Evolutionary conservation across 2,797 vertebrate species (phyloP).

Genomic region (Eulemur mongoz): DNA sequence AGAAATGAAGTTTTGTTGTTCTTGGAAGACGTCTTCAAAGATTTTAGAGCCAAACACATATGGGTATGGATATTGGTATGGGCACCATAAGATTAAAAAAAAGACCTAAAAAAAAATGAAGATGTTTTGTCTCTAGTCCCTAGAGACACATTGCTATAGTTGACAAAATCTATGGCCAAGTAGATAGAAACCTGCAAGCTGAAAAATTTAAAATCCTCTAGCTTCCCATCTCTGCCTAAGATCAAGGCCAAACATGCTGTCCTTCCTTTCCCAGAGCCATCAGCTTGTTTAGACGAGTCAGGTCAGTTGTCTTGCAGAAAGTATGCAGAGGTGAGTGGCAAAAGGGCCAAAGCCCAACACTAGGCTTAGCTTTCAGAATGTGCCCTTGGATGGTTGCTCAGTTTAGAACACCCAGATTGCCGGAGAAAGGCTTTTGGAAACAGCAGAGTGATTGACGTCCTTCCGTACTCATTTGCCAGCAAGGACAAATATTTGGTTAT

Average conservation of each 20-base stretch:
- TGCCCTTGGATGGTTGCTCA: neutral
- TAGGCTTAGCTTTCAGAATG: neutral
- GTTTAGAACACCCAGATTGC: neutral
- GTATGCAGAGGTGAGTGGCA: neutral
- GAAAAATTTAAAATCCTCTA: neutral
- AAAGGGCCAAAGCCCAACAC: neutral
- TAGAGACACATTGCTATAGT: neutral
- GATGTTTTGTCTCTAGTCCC: neutral
- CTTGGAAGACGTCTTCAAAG: slow-evolving; percentile 2
- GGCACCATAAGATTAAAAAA: neutral
- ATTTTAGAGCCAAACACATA: neutral
- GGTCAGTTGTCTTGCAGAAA: neutral
- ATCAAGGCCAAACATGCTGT: neutral
- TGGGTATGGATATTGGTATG: neutral
- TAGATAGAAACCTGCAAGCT: neutral
- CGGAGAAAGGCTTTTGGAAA: slow-evolving; percentile 28
- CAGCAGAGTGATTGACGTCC: neutral
- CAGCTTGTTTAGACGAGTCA: neutral
- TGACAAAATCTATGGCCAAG: neutral
- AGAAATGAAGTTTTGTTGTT: neutral
- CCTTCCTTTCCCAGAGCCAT: neutral
- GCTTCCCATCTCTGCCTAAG: neutral
- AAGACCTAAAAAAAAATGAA: neutral
- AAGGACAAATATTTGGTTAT: slow-evolving; percentile 61
- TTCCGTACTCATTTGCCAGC: slow-evolving; percentile 43